These are phyloP conservation scores for Etheostoma spectabile DNA, from an alignment of 2,113 vertebrate genomes.

Conservation along the genomic window DNA sequence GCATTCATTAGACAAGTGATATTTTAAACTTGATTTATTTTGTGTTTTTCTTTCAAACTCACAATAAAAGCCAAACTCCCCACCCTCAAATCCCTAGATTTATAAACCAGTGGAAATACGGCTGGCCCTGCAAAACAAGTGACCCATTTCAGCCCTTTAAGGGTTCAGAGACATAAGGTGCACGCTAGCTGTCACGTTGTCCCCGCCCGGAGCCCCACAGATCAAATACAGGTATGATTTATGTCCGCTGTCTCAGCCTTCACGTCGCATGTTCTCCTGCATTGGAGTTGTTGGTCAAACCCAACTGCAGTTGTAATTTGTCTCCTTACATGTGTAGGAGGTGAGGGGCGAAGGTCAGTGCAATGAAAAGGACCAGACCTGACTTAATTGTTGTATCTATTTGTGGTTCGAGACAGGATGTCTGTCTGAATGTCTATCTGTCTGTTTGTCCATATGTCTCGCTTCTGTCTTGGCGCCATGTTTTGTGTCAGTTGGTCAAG, in stretches of 20 bases:
- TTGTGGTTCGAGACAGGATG: constrained; percentile 75
- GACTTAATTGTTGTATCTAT: constrained; percentile 82
- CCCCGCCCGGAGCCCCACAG: constrained; percentile 87
- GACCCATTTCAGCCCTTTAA: constrained; percentile 52
- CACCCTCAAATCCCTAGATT: constrained; percentile 31
- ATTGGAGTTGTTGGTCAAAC: constrained; percentile 67
- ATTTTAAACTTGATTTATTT: neutral
- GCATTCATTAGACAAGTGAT: neutral
- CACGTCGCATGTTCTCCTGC: constrained; percentile 73
- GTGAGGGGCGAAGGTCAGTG: constrained; percentile 66
- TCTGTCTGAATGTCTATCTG: constrained; percentile 73
- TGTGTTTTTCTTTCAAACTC: neutral
- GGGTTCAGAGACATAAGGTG: constrained; percentile 54
- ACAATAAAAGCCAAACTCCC: neutral
- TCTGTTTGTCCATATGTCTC: constrained; percentile 75
- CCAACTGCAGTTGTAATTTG: constrained; percentile 75
- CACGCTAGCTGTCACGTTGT: constrained; percentile 61
- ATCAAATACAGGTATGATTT: constrained; percentile 97
- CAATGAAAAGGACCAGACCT: constrained; percentile 82
- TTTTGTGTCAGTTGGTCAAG: constrained; percentile 63
- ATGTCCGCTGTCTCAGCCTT: constrained; percentile 88
- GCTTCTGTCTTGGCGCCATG: constrained; percentile 52
- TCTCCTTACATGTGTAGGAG: constrained; percentile 77
- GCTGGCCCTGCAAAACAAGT: constrained; percentile 52
- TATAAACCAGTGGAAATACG: constrained; percentile 25